phyloP scores from a whole-genome alignment of 1,140 invertebrate genomes.

The Parapsyche elsis region DNA sequence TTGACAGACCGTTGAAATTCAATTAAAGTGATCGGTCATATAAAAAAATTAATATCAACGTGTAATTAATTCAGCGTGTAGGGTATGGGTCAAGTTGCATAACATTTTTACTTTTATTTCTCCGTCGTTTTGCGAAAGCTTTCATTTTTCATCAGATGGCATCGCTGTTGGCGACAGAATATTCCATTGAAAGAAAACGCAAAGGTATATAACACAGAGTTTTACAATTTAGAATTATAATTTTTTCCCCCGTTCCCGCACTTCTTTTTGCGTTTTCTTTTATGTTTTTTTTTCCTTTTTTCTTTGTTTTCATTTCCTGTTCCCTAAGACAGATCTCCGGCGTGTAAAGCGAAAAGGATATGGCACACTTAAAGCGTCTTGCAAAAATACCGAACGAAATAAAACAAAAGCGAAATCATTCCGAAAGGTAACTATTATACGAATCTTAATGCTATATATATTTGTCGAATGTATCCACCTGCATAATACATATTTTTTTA shows the following conservation, averaged over 20 bases:
- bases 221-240: conserved; percentile 40
- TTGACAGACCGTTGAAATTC: too few relatives aligned
- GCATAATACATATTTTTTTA: too few relatives aligned
- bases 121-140: neutral
- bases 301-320: neutral
- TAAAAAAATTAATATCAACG: too few relatives aligned
- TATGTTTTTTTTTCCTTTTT: conserved; percentile 5
- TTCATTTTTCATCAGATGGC: conserved; percentile 16
- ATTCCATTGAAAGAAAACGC: neutral
- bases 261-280: neutral
- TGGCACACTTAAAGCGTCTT: neutral
- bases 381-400: neutral
- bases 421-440: neutral
- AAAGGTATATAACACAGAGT: conserved; percentile 19
- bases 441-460: too few relatives aligned
- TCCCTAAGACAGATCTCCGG: neutral
- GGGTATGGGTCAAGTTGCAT: neutral
- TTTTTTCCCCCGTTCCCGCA: too few relatives aligned
- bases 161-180: conserved; percentile 32
- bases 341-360: conserved; percentile 4
- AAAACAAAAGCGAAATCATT: neutral
- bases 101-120: conserved; percentile 17
- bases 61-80: too few relatives aligned
- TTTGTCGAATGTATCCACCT: too few relatives aligned
- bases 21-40: too few relatives aligned